Base-by-base conservation (phyloP, 2,113 vertebrate species). In the Sula dactylatra region DNA sequence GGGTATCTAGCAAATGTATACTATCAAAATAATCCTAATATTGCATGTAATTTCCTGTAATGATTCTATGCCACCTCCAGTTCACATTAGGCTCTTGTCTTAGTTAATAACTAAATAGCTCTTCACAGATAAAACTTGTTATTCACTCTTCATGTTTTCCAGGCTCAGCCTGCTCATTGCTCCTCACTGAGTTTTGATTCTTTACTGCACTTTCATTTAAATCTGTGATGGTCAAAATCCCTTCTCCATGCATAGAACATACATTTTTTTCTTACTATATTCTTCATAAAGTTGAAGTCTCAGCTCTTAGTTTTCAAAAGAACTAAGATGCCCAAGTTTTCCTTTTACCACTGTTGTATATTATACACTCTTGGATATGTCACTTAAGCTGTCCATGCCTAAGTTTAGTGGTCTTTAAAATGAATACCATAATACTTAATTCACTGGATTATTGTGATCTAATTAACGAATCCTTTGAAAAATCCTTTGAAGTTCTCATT, bases 391-490 rank as follows among this genome's bases (percentile, higher is more conserved):
- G n/a, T 56, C 27, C 32, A 6, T 25, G 56, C 9, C 44, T 66
- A 61, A 38, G 5, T 76, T 85, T 79, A 78, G 59, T 50, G 34
- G 17, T 61, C n/a, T 93, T 61, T 79, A 65, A 93, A 82, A 85
- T 79, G 2, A 86, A 76, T 58, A 38, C 6, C 22, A 13, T 40
- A 71, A 66, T 47, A 71, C 24, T 42, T 97, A 52, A 86, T 94
- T 89, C 18, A 34, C 24, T 87, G 45, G 24, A 56, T 76, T 80
- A 52, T 70, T 91, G 27, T 66, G 27, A 64, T 70, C 15, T 86
- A 90, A 82, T 82, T 93, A 95, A 91, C 64, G 5, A 93, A 82
- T 81, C 29, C 64, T 93, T 94, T 94, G 52, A 91, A 93, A 95
- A 82, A 42, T 29, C 6, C 22, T 88, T 86, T 96, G 44, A 94